Evolutionary conservation across 2,113 vertebrate species (phyloP), one percentile per base, ranked within the genome.

Genomic region (Mormyrus iriodes): DNA sequence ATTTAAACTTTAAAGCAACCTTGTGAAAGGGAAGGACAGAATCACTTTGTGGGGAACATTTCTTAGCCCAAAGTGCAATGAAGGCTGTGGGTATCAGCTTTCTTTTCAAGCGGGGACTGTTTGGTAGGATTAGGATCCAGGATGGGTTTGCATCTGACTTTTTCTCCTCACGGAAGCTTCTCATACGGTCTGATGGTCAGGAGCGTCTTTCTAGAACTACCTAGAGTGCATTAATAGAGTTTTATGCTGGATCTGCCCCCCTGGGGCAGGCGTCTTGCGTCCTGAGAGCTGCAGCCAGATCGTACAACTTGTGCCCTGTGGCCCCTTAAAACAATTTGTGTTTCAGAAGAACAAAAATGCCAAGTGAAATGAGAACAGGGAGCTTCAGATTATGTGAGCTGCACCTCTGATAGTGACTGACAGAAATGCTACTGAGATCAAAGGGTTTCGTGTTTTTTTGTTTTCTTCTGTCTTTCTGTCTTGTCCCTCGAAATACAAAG

Each of bases 1-100:
- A 87, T 87, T 49, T 73, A 76, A 89, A 91, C 82, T 35, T 46
- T 69, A 61, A n/a, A 73, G 46, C 84, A 48, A 90, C 39, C 27
- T 31, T 13, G n/a, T 46, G 82, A 90, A 83, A 87, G 42, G 42
- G 51, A 89, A 35, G 83, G 65, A 76, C 46, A 44, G 48, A 39
- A 53, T 51, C 46, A 21, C 31, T 58, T 87, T 13, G 35, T 24
- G n/a, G 49, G 86, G 86, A 27, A 31, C 49, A 86, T 52, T 61
- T 44, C n/a, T 17, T 73, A 79, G 13, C 65, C n/a, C 15, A 73
- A 31, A n/a, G 87, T 73, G 42, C 73, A 49, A 49, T 85, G 65
- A 88, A 35, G 44, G n/a, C 65, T 53, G 65, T 52, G 24, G 13
- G 17, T 79, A 12, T 88, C 21, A 19, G 27, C 39, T 76, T 13